These are phyloP conservation scores for Lamellibrachia luymesi DNA, from an alignment of 1,140 invertebrate genomes.

Conservation along the genomic window DNA sequence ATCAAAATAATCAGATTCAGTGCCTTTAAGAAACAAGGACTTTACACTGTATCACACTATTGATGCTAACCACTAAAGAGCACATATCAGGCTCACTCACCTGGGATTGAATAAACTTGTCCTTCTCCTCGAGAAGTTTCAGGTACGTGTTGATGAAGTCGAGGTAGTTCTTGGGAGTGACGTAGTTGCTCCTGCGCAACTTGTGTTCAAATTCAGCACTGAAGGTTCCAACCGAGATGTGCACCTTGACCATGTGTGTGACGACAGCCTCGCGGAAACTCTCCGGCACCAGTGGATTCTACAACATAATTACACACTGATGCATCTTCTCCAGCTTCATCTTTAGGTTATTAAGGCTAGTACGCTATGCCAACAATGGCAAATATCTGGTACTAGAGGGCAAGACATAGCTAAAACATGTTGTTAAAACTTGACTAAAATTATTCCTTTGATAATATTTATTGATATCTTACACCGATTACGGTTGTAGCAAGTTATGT, in stretches of 20 bases:
- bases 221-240: constrained; percentile 71
- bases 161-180: constrained; percentile 87
- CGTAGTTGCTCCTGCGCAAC: constrained; percentile 75
- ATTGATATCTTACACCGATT: neutral
- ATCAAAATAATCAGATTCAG: too few relatives aligned
- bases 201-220: constrained; percentile 71
- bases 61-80: too few relatives aligned
- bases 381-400: neutral
- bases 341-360: neutral
- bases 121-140: constrained; percentile 70
- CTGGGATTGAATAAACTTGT: constrained; percentile 67
- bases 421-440: too few relatives aligned
- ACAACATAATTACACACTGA: constrained; percentile 16
- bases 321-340: neutral
- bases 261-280: constrained; percentile 69
- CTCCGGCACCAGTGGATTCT: constrained; percentile 64
- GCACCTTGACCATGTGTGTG: constrained; percentile 79
- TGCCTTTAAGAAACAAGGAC: too few relatives aligned
- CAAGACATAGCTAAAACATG: too few relatives aligned
- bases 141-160: constrained; percentile 81
- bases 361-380: neutral
- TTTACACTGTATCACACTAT: too few relatives aligned
- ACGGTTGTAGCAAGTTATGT: neutral
- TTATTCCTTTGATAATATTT: neutral
- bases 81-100: constrained; percentile 44